Evolutionary conservation across 1,140 invertebrate genomes (phyloP).

Genomic region (Caenorhabditis briggsae): DNA sequence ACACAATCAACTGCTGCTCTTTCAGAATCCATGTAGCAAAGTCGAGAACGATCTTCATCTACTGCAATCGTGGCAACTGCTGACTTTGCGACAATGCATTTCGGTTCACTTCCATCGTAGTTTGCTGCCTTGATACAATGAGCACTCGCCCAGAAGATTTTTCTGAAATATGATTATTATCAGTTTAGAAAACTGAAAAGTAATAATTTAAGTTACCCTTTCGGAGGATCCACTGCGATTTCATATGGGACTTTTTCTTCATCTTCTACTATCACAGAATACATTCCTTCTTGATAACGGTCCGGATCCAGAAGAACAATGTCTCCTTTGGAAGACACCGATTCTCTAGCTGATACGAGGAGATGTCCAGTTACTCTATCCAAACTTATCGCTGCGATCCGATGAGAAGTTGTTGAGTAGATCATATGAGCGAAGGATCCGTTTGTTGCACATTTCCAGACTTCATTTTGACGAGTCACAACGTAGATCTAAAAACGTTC

Average conservation of each 20-base stretch:
- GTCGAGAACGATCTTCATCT: conserved; percentile 13
- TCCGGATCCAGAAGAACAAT: conserved; percentile 26
- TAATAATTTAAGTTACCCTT: not conserved
- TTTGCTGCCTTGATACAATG: conserved; percentile 36
- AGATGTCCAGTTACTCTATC: conserved; percentile 43
- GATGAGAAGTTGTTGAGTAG: not conserved
- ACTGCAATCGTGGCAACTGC: conserved; percentile 3
- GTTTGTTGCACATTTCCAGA: conserved; percentile 21
- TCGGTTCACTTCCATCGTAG: conserved; percentile 9
- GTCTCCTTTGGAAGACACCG: not conserved
- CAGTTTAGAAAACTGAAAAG: not conserved
- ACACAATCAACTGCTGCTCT: conserved; percentile 52
- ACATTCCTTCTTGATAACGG: not conserved
- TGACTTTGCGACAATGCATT: conserved; percentile 35
- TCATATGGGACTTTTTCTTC: conserved; percentile 42
- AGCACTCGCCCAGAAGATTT: conserved; percentile 26
- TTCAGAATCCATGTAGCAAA: conserved; percentile 34
- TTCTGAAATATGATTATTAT: not conserved
- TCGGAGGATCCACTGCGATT: conserved; percentile 8
- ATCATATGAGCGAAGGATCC: conserved; percentile 24
- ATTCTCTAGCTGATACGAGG: conserved; percentile 26
- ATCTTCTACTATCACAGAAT: conserved; percentile 20
- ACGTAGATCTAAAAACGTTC: conserved; percentile 12
- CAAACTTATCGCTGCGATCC: conserved; percentile 1
- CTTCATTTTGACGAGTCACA: conserved; percentile 29